Evolutionary conservation across 1,140 invertebrate species (phyloP), one percentile per base, ranked within the genome.

Genomic region (Euura saliciscinereae): DNA sequence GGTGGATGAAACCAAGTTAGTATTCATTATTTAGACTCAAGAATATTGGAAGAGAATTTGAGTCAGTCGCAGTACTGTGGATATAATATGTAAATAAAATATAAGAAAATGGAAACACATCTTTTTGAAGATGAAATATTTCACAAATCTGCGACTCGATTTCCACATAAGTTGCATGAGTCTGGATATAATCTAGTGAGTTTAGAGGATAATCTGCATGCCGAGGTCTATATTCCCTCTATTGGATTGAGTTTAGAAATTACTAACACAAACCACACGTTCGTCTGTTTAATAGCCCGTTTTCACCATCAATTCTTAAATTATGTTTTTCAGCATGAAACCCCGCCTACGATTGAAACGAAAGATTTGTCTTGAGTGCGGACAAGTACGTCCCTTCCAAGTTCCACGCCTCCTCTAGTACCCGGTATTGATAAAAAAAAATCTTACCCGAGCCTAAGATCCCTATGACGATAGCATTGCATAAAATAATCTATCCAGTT

Each of bases 1-100:
- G 85, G 91, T 95, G 81, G 94, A 96, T 89, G 94, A 96, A 91
- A 96, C 96, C 89, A 96, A 96, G 95, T 97, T 91, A 91, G 94
- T 93, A 89, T 87, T 86, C 28, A 28, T 28, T 28, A 78, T 82
- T 84, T 59, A 66, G 68, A 72, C 72, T 68, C 8, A 75, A 65
- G 65, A 76, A 73, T 67, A 2, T 72, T 66, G 77, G 77, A 59
- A 28, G 28, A 28, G 28, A 28, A 59, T n/a, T 59, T 59, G 3
- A 3, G 13, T 59, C 6, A 59, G 51, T 59, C 51, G 13, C 51
- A 59, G 51, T 8, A 11, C 5, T 6, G 51, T n/a, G 6, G 8
- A 59, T 59, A 59, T 6, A 6, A 59, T 11, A 4, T 59, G 13
- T 6, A 59, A 28, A 28, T 28, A 28, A 28, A 28, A 28, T 28